Base-by-base conservation (phyloP, 2,888 invertebrate species). In the Synergus umbraculus region DNA sequence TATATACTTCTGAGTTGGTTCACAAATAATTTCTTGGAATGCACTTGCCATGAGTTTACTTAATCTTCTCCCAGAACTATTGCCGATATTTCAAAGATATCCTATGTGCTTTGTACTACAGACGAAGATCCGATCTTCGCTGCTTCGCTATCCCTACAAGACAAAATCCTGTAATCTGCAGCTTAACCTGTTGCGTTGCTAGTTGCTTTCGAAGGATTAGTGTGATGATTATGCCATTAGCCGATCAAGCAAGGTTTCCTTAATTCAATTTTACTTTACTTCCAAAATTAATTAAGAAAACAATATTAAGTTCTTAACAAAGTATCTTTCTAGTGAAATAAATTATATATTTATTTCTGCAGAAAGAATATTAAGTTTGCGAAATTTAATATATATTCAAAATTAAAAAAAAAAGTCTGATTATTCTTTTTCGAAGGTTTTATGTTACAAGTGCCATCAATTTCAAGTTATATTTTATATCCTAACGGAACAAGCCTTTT, bases 131-230 rank as follows among this genome's bases (percentile, higher is more conserved):
- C 13, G 65, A 41, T 65, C 41, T 65, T 65, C 41, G 43, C 41
- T n/a, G n/a, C n/a, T 65, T 43, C 41, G 43, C 65, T 65, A 15
- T n/a, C 15, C 10, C 37, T 10, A 65, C 65, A 65, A 65, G 43
- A 65, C 65, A 65, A 64, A 29, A 64, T 29, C 37, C 43, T 65
- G 65, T 65, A 43, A 65, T 43, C 65, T 65, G 9, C 41, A 65
- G 65, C 43, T 65, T 65, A 65, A 65, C 65, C 65, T 65, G 65
- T 65, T 65, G 41, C 65, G n/a, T 43, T 41, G 65, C 7, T 41
- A 65, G n/a, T 65, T 65, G 65, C 43, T 65, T 65, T 43, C 18
- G 37, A 5, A 13, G 65, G 65, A 65, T 65, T 65, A 65, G n/a
- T 65, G 9, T 43, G 65, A 37, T n/a, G 43, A 65, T 65, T 65